These are phyloP conservation scores for Corapipo altera DNA, from an alignment of 2,113 vertebrate genomes.

Conservation along the genomic window DNA sequence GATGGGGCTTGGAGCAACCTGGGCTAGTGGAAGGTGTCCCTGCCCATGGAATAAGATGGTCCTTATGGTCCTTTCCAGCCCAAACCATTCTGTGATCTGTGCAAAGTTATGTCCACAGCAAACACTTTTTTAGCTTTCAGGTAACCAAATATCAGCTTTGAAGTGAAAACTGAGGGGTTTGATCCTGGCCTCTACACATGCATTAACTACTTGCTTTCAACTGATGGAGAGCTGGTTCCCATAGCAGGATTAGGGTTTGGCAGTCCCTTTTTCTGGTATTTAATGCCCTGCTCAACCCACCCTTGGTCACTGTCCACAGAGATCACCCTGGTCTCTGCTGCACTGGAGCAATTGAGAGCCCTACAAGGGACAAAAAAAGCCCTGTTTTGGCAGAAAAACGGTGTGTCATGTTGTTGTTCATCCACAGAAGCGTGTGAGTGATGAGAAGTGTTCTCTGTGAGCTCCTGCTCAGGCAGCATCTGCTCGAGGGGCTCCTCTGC, in stretches of 20 bases:
- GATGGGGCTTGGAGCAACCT: accelerated
- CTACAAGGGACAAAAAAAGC: background rate
- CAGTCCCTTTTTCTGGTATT: background rate
- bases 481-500: background rate
- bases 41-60: background rate
- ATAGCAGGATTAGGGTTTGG: background rate
- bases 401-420: accelerated
- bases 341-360: background rate
- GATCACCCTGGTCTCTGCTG: background rate
- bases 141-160: background rate
- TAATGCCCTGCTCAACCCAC: background rate
- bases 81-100: background rate
- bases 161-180: background rate
- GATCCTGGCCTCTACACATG: accelerated
- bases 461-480: background rate
- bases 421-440: accelerated
- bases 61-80: background rate
- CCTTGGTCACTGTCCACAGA: background rate
- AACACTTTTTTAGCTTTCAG: background rate
- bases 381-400: background rate
- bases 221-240: background rate
- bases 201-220: background rate
- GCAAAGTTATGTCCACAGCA: background rate
- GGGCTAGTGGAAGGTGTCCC: background rate
- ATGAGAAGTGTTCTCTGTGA: background rate